Percentiles rank a stretch among this genome's conserved stretches.
Evolutionary conservation across 2,797 vertebrate species (phyloP).

Genomic region (Tamandua tetradactyla): DNA sequence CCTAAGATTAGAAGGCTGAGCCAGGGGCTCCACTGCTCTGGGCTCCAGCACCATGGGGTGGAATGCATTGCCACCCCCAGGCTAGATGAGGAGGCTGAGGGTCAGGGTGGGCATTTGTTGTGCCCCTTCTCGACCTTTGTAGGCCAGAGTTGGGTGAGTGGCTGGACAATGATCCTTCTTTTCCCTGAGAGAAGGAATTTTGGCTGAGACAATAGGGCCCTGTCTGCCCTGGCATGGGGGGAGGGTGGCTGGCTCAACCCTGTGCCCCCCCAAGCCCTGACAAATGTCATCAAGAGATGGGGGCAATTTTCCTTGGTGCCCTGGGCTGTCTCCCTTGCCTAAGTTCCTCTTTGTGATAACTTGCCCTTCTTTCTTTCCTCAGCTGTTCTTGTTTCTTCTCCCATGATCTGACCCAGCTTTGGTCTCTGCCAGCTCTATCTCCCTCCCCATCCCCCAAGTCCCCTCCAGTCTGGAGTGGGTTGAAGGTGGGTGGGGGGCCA

Average conservation of each 20-base stretch:
- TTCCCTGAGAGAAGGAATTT: constrained; percentile 72
- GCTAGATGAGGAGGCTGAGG: constrained; percentile 57
- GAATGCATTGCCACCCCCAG: constrained; percentile 49
- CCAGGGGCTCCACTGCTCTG: not conserved
- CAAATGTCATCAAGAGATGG: constrained; percentile 73
- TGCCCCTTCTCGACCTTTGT: constrained; percentile 54
- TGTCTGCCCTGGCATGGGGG: constrained; percentile 66
- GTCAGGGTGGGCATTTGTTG: constrained; percentile 60
- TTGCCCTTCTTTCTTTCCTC: not conserved
- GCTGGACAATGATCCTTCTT: constrained; percentile 71
- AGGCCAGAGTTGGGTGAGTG: constrained; percentile 46
- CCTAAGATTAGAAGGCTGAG: constrained; percentile 40
- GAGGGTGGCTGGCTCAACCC: constrained; percentile 49
- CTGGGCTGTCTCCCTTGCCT: not conserved
- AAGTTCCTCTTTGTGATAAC: not conserved
- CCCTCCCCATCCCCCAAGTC: not conserved
- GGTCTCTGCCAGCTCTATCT: not conserved
- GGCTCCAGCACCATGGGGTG: not conserved
- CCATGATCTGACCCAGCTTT: not conserved
- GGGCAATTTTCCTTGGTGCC: constrained; percentile 20
- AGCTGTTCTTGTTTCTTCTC: constrained; percentile 34
- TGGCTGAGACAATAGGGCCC: constrained; percentile 68
- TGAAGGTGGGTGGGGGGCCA: not conserved
- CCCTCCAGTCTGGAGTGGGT: not conserved
- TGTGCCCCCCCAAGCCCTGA: constrained; percentile 10